Conservation (phyloP, 2,888 invertebrate species). For the Chelonus formosanus region DNA sequence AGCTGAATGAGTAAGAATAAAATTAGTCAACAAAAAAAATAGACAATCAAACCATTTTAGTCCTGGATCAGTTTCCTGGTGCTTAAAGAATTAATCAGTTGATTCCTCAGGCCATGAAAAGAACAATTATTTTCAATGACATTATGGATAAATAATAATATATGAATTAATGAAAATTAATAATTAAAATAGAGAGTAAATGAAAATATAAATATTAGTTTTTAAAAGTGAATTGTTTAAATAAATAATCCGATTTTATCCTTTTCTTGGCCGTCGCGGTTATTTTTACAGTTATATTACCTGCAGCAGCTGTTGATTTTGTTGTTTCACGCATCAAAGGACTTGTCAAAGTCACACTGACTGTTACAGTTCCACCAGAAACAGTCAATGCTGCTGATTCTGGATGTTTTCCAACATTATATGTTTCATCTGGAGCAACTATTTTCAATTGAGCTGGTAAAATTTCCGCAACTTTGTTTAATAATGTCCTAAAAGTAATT, state of each 20-base stretch:
- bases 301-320: slow-evolving; percentile 54
- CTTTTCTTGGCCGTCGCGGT: slow-evolving; percentile 62
- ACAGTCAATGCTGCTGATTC: slow-evolving; percentile 88
- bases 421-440: slow-evolving; percentile 78
- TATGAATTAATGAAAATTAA: slow-evolving; percentile 5
- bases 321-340: slow-evolving; percentile 86
- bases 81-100: slow-evolving; percentile 50
- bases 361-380: slow-evolving; percentile 79
- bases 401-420: slow-evolving; percentile 83
- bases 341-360: slow-evolving; percentile 91
- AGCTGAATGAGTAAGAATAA: neutral
- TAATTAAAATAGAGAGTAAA: neutral
- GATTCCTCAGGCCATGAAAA: slow-evolving; percentile 62
- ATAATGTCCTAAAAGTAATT: slow-evolving; percentile 69
- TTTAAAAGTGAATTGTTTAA: neutral
- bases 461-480: slow-evolving; percentile 86
- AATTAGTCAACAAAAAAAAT: slow-evolving; percentile 3
- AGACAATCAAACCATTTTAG: slow-evolving; percentile 48
- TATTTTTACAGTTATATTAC: slow-evolving; percentile 54
- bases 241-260: slow-evolving; percentile 48
- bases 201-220: no score
- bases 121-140: slow-evolving; percentile 49
- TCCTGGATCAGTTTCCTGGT: slow-evolving; percentile 53
- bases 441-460: slow-evolving; percentile 81
- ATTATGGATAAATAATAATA: no score